Evolutionary conservation across 1,140 invertebrate genomes (phyloP), one percentile per base, ranked within the genome.

Genomic region (Drosophila ironensis): DNA sequence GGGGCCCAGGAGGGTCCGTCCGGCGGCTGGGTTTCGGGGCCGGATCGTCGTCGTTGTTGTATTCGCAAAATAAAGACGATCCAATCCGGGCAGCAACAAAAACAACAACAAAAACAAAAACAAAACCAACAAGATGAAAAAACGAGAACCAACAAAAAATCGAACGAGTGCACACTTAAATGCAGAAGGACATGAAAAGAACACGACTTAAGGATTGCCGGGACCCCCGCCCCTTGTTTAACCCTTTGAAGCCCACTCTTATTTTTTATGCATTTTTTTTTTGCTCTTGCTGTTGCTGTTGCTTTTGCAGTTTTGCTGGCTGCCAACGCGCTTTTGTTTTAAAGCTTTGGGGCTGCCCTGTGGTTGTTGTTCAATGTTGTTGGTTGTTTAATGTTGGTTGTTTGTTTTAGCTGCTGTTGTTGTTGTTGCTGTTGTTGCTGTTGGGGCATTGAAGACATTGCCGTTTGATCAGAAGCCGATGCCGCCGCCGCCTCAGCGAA

Each of bases 181-280:
- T 78, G 73, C 80, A 84, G 84, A 82, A 82, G 78, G 78, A 84
- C 78, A 82, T 78, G 78, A 82, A 78, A 74, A 78, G 73, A 82
- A 84, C 73, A 84, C 73, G 73, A 84, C 78, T 78, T 69, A 82
- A 78, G 78, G 78, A 80, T 80, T 78, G 64, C 33, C 12, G 2
- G 9, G n/a, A 37, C 11, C 38, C 16, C n/a, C n/a, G 9, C 8
- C 5, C 9, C 30, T 3, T 11, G 4, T 12, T 16, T 19, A 16
- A 25, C n/a, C 33, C 47, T 40, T 11, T 35, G 19, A 17, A 37
- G 14, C 37, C 22, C 44, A 38, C 4, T n/a, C 28, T 12, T 12
- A 7, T 27, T 3, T 33, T n/a, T 50, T 11, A 17, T 47, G n/a
- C 12, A 35, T 28, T 22, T 24, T 2, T 35, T 22, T 52, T 16